Evolutionary conservation across 1,140 invertebrate genomes (phyloP).

Genomic region (Magallana gigas): DNA sequence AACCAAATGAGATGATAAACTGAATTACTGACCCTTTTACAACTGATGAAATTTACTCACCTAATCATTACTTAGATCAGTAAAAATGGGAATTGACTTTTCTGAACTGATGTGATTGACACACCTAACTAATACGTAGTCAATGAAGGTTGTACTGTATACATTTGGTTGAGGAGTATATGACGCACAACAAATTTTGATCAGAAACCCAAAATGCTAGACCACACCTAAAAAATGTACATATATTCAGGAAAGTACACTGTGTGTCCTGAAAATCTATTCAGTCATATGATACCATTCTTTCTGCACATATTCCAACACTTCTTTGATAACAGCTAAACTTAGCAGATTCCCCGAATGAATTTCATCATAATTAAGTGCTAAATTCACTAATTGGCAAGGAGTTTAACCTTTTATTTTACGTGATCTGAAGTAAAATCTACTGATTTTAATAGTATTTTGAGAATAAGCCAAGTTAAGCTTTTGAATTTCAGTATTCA

Average conservation of each 20-base stretch:
- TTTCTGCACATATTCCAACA: neutral
- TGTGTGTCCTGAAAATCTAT: neutral
- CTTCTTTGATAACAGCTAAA: neutral
- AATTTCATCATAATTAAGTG: neutral
- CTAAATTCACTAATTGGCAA: too few species aligned
- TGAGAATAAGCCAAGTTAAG: too few species aligned
- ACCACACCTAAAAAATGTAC: neutral
- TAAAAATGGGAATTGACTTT: neutral
- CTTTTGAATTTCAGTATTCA: too few species aligned
- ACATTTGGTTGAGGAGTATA: too few species aligned
- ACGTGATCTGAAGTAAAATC: too few species aligned
- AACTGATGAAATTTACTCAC: neutral
- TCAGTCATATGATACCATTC: neutral
- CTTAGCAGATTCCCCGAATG: neutral
- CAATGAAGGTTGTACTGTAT: neutral
- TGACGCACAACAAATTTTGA: neutral
- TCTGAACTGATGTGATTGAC: too few species aligned
- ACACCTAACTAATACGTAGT: neutral
- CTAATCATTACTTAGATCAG: neutral
- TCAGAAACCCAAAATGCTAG: neutral
- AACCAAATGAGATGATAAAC: neutral
- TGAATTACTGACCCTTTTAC: neutral
- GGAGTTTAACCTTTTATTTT: too few species aligned
- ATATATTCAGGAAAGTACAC: neutral
- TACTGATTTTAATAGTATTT: too few species aligned